A percentile compares a stretch with the other conserved stretches of the same genome.
These are phyloP conservation scores for Drosophila paranaensis DNA, from an alignment of 2,888 invertebrate species.

Conservation along the genomic window DNA sequence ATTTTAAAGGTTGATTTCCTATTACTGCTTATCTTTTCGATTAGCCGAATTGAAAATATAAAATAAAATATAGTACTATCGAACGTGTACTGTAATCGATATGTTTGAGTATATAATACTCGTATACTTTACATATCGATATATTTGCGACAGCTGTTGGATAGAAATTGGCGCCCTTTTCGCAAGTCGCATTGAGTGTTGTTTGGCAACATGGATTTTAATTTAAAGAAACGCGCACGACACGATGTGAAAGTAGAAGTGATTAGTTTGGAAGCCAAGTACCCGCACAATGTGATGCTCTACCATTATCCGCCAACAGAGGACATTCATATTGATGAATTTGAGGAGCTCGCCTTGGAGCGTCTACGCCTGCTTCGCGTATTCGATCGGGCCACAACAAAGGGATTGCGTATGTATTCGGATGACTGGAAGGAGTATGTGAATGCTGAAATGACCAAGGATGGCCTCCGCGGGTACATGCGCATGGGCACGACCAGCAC, in stretches of 20 bases:
- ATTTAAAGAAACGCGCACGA: constrained; percentile 71
- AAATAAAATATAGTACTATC: constrained; percentile 1
- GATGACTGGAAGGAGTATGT: constrained; percentile 90
- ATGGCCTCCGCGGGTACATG: constrained; percentile 88
- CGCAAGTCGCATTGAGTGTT: not conserved
- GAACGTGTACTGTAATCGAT: not conserved
- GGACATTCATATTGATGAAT: constrained; percentile 91
- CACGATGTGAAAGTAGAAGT: constrained; percentile 83
- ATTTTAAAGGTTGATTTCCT: not conserved
- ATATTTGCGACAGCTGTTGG: constrained; percentile 29
- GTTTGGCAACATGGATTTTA: constrained; percentile 73
- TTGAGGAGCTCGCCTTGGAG: constrained; percentile 94
- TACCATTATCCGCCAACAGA: constrained; percentile 91
- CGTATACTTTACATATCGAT: constrained; percentile 21
- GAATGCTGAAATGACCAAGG: constrained; percentile 88
- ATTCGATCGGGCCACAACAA: constrained; percentile 90
- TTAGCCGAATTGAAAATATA: too few relatives aligned
- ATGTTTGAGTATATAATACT: too few relatives aligned
- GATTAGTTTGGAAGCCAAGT: constrained; percentile 84
- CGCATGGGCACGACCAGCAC: constrained; percentile 86
- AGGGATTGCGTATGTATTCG: constrained; percentile 87
- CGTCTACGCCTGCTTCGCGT: constrained; percentile 91
- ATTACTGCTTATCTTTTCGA: not conserved
- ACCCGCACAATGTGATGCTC: constrained; percentile 91
- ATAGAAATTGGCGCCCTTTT: constrained; percentile 42